Evolutionary conservation across 2,888 invertebrate genomes (phyloP).

Genomic region (Euspilapteryx auroguttella): DNA sequence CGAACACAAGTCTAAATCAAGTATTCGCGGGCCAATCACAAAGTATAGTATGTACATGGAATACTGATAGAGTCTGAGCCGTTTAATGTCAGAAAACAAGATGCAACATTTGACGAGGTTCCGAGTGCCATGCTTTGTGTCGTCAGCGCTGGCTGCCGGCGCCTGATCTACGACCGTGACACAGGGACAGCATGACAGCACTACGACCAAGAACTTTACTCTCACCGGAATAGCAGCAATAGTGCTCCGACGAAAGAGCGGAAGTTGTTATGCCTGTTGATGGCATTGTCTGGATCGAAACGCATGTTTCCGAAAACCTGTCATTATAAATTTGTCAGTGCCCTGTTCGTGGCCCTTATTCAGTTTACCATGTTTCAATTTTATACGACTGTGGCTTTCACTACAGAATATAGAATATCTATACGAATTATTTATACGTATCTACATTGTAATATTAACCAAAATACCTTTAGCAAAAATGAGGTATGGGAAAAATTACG

Average conservation of each 20-base stretch:
- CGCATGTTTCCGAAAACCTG: constrained; percentile 94
- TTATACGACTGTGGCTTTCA: too few relatives aligned
- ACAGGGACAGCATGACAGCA: constrained; percentile 10
- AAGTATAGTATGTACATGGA: too few relatives aligned
- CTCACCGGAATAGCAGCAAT: constrained; percentile 92
- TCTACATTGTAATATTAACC: too few relatives aligned
- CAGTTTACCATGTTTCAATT: too few relatives aligned
- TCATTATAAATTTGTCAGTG: constrained; percentile 34
- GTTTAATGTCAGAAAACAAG: constrained; percentile 14
- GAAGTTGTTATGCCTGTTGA: constrained; percentile 96
- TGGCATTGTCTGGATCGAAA: constrained; percentile 80
- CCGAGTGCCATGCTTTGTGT: constrained; percentile 16
- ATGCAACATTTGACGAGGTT: constrained; percentile 16
- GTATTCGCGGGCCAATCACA: too few relatives aligned
- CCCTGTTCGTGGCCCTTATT: too few relatives aligned
- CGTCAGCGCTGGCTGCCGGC: too few relatives aligned
- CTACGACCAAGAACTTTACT: constrained; percentile 20
- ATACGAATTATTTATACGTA: too few relatives aligned
- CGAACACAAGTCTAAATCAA: constrained; percentile 10
- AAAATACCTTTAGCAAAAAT: too few relatives aligned
- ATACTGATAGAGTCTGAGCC: constrained; percentile 19
- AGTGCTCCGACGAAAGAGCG: constrained; percentile 89
- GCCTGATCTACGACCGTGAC: too few relatives aligned
- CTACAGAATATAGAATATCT: too few relatives aligned
- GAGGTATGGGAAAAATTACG: too few relatives aligned